These are phyloP conservation scores for Suillia variegata DNA, from an alignment of 2,888 invertebrate species.

Conservation along the genomic window DNA sequence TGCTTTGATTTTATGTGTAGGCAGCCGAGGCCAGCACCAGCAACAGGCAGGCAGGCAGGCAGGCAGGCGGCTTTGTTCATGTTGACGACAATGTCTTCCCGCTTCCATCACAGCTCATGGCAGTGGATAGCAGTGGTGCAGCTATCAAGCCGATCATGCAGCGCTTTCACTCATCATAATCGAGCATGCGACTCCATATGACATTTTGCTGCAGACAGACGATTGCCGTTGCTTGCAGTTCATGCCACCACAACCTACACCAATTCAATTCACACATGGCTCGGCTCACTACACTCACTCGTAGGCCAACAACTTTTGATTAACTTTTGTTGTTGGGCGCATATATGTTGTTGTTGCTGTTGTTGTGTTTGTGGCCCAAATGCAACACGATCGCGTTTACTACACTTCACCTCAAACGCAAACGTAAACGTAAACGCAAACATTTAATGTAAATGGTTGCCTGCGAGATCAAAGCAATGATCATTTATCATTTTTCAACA, in stretches of 20 bases:
- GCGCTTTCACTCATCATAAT: conserved; percentile 29
- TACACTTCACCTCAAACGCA: background rate
- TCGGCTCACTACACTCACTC: background rate
- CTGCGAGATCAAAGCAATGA: conserved; percentile 33
- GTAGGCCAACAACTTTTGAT: no score
- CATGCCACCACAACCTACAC: conserved; percentile 4
- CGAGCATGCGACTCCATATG: background rate
- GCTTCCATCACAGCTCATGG: conserved; percentile 5
- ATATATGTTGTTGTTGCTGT: no score
- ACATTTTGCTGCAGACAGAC: background rate
- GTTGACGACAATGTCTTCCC: conserved; percentile 22
- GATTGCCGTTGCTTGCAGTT: no score
- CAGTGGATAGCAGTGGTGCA: no score
- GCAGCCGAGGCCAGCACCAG: background rate
- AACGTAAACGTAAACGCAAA: no score
- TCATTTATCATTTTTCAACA: conserved; percentile 53
- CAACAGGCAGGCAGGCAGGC: background rate
- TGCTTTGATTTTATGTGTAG: background rate
- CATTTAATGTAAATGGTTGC: conserved; percentile 9
- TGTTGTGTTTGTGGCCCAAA: no score
- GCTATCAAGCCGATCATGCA: conserved; percentile 14
- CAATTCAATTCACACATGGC: background rate
- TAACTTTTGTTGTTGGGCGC: no score
- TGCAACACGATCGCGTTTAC: background rate
- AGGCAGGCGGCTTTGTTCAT: background rate